phyloP scores from a whole-genome alignment of 2,113 vertebrate species.

The Toxotes chatareus region DNA sequence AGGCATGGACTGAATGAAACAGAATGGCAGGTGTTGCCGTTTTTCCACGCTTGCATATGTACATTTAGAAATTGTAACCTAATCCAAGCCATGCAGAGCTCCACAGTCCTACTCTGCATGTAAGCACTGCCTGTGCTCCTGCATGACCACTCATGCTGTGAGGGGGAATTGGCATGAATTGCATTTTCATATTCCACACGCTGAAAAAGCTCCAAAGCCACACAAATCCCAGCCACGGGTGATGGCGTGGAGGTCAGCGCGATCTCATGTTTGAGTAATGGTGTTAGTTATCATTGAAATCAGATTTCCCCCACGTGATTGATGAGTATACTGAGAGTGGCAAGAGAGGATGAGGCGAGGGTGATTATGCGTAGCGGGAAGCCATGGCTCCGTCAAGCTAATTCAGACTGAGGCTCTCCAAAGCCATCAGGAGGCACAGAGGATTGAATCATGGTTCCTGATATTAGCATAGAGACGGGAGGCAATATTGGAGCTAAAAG shows the following conservation, averaged over 20 bases:
- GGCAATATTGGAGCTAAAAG: constrained; percentile 42
- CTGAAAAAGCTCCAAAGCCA: constrained; percentile 50
- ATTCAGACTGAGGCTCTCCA: constrained; percentile 53
- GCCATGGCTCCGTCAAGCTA: constrained; percentile 42
- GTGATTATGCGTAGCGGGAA: constrained; percentile 61
- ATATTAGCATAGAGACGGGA: constrained; percentile 54
- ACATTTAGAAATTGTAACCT: constrained; percentile 14
- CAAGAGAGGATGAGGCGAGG: constrained; percentile 27
- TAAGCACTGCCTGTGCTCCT: constrained; percentile 9
- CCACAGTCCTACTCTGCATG: constrained; percentile 27
- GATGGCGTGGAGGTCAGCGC: not conserved
- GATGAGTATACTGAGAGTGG: constrained; percentile 51
- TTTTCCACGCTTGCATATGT: too few species aligned
- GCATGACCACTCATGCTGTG: constrained; percentile 52
- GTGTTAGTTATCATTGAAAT: constrained; percentile 70
- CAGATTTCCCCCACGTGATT: constrained; percentile 67
- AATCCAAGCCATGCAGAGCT: constrained; percentile 18
- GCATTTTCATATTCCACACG: constrained; percentile 72
- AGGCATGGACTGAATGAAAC: too few species aligned
- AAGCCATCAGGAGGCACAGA: constrained; percentile 45
- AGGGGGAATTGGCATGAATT: constrained; percentile 64
- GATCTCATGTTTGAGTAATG: constrained; percentile 71
- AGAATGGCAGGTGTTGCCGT: too few species aligned
- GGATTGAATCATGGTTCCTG: constrained; percentile 38
- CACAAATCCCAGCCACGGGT: constrained; percentile 51